Base-by-base conservation (phyloP, 92 coral and sea anemone genomes). In the Zoanthus gigantus region DNA sequence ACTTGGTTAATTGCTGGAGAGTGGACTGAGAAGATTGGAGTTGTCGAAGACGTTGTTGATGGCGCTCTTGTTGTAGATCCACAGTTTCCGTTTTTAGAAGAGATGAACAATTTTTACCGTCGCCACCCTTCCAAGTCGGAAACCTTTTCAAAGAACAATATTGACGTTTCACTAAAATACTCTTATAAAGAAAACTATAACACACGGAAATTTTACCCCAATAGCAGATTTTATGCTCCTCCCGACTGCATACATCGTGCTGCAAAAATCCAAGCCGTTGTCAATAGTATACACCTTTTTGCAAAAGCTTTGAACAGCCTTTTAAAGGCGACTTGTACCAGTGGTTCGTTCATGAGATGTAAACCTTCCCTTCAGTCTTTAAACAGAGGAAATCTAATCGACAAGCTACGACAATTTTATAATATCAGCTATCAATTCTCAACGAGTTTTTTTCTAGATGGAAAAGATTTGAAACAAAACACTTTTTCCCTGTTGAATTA, bases 1-100 rank as follows among this genome's bases (percentile, higher is more conserved):
- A 89, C 87, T 1, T 95, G 98, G 98, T 71, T 95, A 29, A 71
- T 87, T 30, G 83, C 92, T 15, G 88, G 82, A 12, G 92, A 93
- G 11, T 79, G 84, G 42, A 54, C 45, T 8, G 87, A 69, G 30
- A 7, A 75, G 11, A 58, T 76, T 5, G 77, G 77, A 63, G 85
- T 85, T 1, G 7, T 67, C 6, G 78, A 46, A 23, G 83, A 79
- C 80, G 78, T 90, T 37, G 61, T 76, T 5, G 92, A 89, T 29
- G 92, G 80, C 4, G 44, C 80, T 11, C 88, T 95, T 0, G 60
- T 82, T 8, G 74, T 95, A 3, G 45, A 44, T 31, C 89, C 98
- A 16, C 90, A 79, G 57, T 93, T 89, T 65, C 91, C 90, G 30
- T 93, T 95, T 69, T 54, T 93, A 61, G 91, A 95, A 71, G 91